Evolutionary conservation across 1,140 invertebrate genomes (phyloP).

Genomic region (Ceratosolen fusciceps): DNA sequence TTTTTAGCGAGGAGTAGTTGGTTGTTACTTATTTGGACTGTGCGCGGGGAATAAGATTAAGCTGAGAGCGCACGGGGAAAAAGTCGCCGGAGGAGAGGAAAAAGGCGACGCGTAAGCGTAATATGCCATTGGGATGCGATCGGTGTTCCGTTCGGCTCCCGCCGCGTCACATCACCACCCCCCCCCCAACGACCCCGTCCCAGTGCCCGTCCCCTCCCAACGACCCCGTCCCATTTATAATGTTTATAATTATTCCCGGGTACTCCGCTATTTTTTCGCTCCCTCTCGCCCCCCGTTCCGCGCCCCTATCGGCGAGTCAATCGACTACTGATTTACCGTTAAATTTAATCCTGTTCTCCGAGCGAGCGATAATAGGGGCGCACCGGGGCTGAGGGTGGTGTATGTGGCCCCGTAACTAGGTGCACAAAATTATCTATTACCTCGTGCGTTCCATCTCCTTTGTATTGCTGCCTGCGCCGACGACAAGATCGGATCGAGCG

Average conservation of each 20-base stretch:
- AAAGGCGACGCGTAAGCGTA: background rate
- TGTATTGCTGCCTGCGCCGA: background rate
- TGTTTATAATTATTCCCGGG: slow-evolving; percentile 21
- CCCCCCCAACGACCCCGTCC: no score
- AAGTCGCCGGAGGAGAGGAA: background rate
- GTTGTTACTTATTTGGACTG: background rate
- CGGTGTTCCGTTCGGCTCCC: background rate
- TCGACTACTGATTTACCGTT: slow-evolving; percentile 36
- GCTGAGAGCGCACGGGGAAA: background rate
- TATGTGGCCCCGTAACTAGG: background rate
- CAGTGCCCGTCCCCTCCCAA: no score
- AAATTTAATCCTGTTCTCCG: slow-evolving; percentile 23
- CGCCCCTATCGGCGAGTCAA: slow-evolving; percentile 6
- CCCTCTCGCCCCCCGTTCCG: slow-evolving; percentile 6
- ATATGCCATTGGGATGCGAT: slow-evolving; percentile 1
- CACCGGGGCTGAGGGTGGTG: background rate
- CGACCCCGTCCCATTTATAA: background rate
- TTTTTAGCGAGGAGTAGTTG: background rate
- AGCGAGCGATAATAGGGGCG: background rate
- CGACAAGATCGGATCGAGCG: background rate
- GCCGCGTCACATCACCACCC: background rate
- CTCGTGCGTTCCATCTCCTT: background rate
- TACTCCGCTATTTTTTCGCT: background rate
- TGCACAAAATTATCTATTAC: slow-evolving; percentile 30
- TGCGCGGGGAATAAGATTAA: background rate